Conservation (phyloP, 2,113 vertebrate genomes). For the Aplodontia rufa region DNA sequence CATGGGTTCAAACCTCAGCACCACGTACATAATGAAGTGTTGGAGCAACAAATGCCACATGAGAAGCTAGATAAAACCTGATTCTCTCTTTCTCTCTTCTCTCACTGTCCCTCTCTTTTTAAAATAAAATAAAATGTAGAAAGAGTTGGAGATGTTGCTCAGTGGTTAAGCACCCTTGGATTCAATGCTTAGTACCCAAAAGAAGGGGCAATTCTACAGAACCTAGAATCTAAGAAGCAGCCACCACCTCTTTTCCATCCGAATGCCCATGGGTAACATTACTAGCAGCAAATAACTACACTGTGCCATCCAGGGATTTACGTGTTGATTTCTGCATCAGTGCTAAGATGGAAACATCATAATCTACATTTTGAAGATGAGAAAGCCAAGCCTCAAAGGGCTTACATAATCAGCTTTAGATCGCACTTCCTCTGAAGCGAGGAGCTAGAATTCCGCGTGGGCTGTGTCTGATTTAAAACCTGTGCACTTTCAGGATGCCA, state of each 20-base stretch:
- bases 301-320: not conserved
- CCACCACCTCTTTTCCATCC: not conserved
- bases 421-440: not conserved
- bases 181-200: too few relatives aligned
- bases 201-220: too few relatives aligned
- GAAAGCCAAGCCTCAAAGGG: not conserved
- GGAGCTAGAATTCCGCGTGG: not conserved
- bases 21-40: too few relatives aligned
- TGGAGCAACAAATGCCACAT: too few relatives aligned
- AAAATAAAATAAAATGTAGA: too few relatives aligned
- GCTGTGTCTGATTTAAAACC: not conserved
- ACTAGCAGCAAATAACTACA: not conserved
- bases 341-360: slow-evolving; percentile 20
- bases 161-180: too few relatives aligned
- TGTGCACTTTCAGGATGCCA: not conserved
- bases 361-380: not conserved
- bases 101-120: too few relatives aligned
- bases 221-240: slow-evolving; percentile 2
- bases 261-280: not conserved
- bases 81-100: too few relatives aligned
- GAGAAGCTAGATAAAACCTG: too few relatives aligned
- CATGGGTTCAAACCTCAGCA: too few relatives aligned
- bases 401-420: slow-evolving; percentile 10
- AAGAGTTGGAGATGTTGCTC: too few relatives aligned
- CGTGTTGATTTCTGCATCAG: not conserved